Base-by-base conservation (phyloP, 2,888 invertebrate species). In the Hylaea fasciaria region DNA sequence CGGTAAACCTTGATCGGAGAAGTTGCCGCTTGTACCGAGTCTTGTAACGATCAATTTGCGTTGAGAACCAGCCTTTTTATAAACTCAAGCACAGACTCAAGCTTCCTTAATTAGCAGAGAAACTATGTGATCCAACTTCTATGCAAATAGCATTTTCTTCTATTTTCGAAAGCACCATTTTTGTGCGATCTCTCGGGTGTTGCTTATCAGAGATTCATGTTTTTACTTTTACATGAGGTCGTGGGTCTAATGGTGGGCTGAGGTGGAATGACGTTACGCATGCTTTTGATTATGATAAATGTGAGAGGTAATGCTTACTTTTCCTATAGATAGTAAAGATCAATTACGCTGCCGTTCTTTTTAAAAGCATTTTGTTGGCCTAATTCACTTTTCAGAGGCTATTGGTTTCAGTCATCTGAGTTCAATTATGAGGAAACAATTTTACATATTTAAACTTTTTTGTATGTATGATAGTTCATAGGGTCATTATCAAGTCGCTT, bases 71-170 rank as follows among this genome's bases (percentile, higher is more conserved):
- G 64, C 72, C 74, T 78, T 80, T 83, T 80, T 82, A 81, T 80
- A 67, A 69, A 73, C 71, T 60, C 83, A 82, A 82, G 78, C 81
- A 81, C 79, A 68, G 69, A 73, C 71, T 60, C 83, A 82, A 82
- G 78, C 81, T 85, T 83, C 85, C 89, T 81, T 91, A 90, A 87
- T 87, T 83, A 90, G 89, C 70, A 78, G 83, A 84, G 88, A 90
- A 90, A 89, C 80, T 71, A 68, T 67, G 70, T 72, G 77, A 74
- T 78, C 81, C 78, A 83, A 83, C 84, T 82, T 83, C 82, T 88
- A 87, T 86, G 86, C 84, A 82, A 87, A 85, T 85, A 74, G 16
- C 72, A 82, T 85, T 89, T 87, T 87, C 85, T 84, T 86, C 81
- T 79, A 80, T 86, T 83, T 87, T 85, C 85, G 84, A 86, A 87